Evolutionary conservation across 2,888 invertebrate genomes (phyloP), one percentile per base, ranked within the genome.

Genomic region (Apotomis betuletana): DNA sequence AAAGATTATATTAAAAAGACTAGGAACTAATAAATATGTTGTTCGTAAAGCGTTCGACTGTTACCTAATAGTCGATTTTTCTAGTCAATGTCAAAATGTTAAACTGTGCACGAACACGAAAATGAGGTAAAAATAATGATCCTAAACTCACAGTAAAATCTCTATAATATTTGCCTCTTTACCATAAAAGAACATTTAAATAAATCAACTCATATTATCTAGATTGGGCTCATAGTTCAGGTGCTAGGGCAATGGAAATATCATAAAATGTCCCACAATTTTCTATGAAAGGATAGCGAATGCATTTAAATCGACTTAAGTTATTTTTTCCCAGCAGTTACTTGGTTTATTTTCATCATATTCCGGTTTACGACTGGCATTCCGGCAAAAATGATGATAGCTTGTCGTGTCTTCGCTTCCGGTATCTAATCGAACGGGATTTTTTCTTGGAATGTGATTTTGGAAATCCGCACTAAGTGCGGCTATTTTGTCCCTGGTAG

Each of bases 271-370:
- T 77, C 72, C 73, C 76, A 75, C 77, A 77, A 77, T 77, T 80
- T 77, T 76, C 75, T 77, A 74, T 72, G 62, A 75, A 76, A 59
- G 44, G 54, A 36, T 46, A 72, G 77, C 75, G 76, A 79, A 81
- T 85, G 82, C 81, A 84, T 84, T 85, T 81, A 82, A 83, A 83
- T 83, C 75, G 80, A 69, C 69, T 60, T 69, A 70, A 49, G 77
- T 79, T 82, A 80, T 80, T 77, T 78, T 78, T 75, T 75, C 75
- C 75, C 68, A 72, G 51, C 63, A 46, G n/a, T 58, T 13, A n/a
- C 63, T 27, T 15, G 63, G n/a, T 51, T 58, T 63, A 58, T 63
- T 69, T 63, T 41, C 49, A 62, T 69, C 49, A 58, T 52, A 62
- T 69, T 10, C 57, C 51, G 10, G 38, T 69, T 57, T 60, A 52